Percentiles rank a stretch among this genome's conserved stretches.
Evolutionary conservation across 2,797 vertebrate species (phyloP).

Genomic region (Xyrichtys novacula): DNA sequence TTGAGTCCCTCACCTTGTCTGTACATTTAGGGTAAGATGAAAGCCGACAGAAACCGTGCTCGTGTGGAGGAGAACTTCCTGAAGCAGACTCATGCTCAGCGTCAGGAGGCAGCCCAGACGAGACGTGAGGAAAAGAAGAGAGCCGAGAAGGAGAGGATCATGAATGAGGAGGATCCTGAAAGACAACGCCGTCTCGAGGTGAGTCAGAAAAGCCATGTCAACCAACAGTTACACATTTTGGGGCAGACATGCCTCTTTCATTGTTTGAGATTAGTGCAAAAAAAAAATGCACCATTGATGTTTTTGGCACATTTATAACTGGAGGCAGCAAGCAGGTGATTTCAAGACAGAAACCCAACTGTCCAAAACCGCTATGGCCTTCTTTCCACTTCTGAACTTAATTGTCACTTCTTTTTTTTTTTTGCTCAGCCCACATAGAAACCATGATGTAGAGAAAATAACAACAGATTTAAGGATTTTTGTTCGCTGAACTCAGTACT

Average conservation of each 20-base stretch:
- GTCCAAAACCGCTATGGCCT: not conserved
- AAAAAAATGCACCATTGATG: no score
- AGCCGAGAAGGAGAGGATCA: constrained; percentile 98
- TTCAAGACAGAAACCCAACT: not conserved
- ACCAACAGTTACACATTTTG: no score
- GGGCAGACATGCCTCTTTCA: no score
- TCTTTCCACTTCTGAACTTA: not conserved
- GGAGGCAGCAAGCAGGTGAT: not conserved
- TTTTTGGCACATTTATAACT: not conserved
- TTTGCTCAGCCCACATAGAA: not conserved
- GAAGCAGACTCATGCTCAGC: constrained; percentile 96
- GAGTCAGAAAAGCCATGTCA: not conserved
- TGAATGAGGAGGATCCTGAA: constrained; percentile 98
- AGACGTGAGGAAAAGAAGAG: constrained; percentile 97
- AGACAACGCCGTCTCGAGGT: constrained; percentile 98
- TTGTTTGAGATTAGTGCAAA: no score
- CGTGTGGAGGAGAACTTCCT: constrained; percentile 99
- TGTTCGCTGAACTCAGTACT: no score
- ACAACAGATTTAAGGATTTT: not conserved
- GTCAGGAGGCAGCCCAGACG: constrained; percentile 97
- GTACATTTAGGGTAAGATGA: constrained; percentile 91
- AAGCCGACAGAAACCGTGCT: constrained; percentile 96
- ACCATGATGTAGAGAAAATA: not conserved
- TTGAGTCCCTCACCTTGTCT: not conserved
- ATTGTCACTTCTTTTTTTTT: not conserved